Evolutionary conservation across 2,113 vertebrate species (phyloP), one percentile per base, ranked within the genome.

Genomic region (Oreocharis arfaki): DNA sequence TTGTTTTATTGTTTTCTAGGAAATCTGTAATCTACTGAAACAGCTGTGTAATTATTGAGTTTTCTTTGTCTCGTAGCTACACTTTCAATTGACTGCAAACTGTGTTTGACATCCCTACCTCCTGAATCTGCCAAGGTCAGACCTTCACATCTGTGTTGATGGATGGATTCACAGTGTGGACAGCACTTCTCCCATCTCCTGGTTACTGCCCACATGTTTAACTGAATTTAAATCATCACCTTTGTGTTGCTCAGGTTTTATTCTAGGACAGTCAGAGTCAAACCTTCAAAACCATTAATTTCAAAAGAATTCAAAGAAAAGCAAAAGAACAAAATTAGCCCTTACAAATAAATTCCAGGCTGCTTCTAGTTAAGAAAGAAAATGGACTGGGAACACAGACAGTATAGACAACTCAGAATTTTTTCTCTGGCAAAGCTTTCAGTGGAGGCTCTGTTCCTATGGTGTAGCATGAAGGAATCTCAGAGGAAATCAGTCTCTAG

Each of bases 101-200:
- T 63, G 60, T 37, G 82, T 95, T 90, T 90, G 69, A 91, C 28
- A 3, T 91, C 44, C 7, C 49, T 75, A 8, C 35, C 85, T 84
- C 68, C 85, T 83, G 84, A 84, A 96, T 64, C 76, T 84, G 85
- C 80, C 80, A 84, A 61, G 73, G 87, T 90, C 78, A 89, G 85
- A 81, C 61, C 71, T 84, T 80, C 20, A 17, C 74, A 81, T 93
- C 78, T 79, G 67, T 61, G 65, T 39, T 79, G 71, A 95, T 73
- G 86, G 75, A 89, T 78, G 61, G 77, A 67, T 84, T 81, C 90
- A 59, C 69, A 82, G 76, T 46, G 68, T 7, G 87, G 92, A 84
- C 90, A 78, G 79, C 47, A 32, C 35, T 86, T 57, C 56, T 77
- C 44, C 39, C 69, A 52, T 60, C 90, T 93, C 85, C 53, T 35